Evolutionary conservation across 2,888 invertebrate genomes (phyloP), one percentile per base, ranked within the genome.

Genomic region (Drosophila koepferae): DNA sequence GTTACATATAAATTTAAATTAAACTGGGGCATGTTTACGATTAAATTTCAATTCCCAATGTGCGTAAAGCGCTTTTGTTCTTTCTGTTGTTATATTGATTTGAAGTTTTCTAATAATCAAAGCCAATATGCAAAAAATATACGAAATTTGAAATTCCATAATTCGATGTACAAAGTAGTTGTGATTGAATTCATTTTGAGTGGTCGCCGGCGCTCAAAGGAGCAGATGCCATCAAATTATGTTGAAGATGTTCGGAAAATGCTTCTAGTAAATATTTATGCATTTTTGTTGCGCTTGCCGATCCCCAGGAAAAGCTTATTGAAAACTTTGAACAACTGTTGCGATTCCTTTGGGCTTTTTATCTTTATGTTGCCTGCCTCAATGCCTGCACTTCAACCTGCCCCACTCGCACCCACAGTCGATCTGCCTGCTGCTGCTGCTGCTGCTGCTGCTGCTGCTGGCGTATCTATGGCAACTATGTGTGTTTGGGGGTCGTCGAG

Each of bases 311-410:
- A 46, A 44, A 74, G 86, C 87, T 87, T 87, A 87, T 87, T 86
- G 86, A 84, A 86, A 86, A 86, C 64, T 86, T 86, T 67, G 71
- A 64, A 72, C 82, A 86, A 81, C 74, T 81, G 81, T 78, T 80
- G 75, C 76, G 72, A 77, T 79, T 79, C 84, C 84, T 63, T 75
- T 81, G 83, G 78, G 75, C 79, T 75, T 86, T 86, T 79, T 82
- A 86, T 86, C 81, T 84, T 63, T 56, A 60, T 70, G 79, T 59
- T 78, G 72, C 31, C 65, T 53, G 53, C 23, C 53, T 51, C 31
- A 34, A 34, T 28, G 61, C 38, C 46, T 70, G 62, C 67, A 55
- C 20, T 49, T 20, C 56, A 51, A 18, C 49, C 41, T 49, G 58
- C 44, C 60, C 14, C 44, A 14, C 31, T 3, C 18, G 3, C 43